phyloP scores from a whole-genome alignment of 2,113 vertebrate species.

The Megaceryle torquata region DNA sequence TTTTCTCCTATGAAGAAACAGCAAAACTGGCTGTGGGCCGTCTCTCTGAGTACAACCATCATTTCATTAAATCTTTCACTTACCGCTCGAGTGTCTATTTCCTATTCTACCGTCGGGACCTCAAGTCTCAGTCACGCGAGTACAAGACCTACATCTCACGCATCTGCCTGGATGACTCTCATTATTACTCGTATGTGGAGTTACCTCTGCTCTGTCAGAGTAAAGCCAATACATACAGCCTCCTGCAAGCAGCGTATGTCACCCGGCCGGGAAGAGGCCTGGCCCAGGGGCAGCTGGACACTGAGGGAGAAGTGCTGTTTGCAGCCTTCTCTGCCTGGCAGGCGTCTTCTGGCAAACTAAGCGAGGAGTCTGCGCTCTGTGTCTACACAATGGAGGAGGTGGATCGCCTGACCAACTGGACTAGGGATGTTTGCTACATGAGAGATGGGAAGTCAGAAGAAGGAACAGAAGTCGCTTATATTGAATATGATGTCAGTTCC shows the following conservation, averaged over 20 bases:
- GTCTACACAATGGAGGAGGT: constrained; percentile 87
- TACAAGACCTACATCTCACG: constrained; percentile 93
- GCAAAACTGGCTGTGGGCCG: constrained; percentile 93
- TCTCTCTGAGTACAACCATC: constrained; percentile 95
- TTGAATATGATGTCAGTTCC: constrained; percentile 95
- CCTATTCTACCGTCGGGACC: constrained; percentile 91
- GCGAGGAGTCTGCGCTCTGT: constrained; percentile 89
- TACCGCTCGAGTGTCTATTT: constrained; percentile 88
- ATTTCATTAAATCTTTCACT: constrained; percentile 90
- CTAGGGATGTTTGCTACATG: constrained; percentile 93
- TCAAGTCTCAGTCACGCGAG: constrained; percentile 86
- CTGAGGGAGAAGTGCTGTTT: constrained; percentile 78
- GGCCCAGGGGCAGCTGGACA: background rate
- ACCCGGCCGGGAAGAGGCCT: constrained; percentile 59
- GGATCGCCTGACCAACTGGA: constrained; percentile 84
- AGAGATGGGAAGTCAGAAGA: constrained; percentile 81
- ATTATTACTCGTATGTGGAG: constrained; percentile 97
- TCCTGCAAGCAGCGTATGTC: constrained; percentile 88
- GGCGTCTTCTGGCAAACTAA: constrained; percentile 77
- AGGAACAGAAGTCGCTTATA: constrained; percentile 88
- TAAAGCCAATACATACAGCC: constrained; percentile 79
- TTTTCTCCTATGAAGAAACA: constrained; percentile 96
- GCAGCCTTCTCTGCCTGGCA: constrained; percentile 86
- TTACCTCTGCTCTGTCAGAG: constrained; percentile 87
- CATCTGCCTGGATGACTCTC: constrained; percentile 90